Percentiles rank a stretch among this genome's conserved stretches.
Conservation (phyloP, 2,113 vertebrate genomes). For the Chionomys nivalis region DNA sequence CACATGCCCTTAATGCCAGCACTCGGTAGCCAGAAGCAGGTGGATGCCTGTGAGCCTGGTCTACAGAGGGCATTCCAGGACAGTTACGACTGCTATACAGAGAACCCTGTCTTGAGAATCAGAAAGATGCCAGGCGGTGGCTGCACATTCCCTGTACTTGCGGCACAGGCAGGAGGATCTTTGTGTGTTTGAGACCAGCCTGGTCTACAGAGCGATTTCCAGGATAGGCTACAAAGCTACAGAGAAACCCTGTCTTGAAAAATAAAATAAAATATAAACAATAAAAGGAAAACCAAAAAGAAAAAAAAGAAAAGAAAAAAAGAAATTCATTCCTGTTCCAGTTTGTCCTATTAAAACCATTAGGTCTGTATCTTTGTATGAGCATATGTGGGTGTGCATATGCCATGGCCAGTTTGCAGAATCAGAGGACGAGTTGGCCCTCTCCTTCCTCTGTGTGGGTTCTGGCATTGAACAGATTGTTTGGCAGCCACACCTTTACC, state of each 20-base stretch:
- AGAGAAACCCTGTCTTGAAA: background rate
- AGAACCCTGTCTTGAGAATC: background rate
- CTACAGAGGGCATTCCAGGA: background rate
- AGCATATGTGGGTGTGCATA: background rate
- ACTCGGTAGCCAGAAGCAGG: background rate
- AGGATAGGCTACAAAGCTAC: too few relatives aligned
- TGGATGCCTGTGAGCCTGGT: background rate
- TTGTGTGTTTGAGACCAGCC: too few relatives aligned
- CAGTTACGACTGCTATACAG: background rate
- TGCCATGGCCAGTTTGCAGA: background rate
- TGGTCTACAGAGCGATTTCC: too few relatives aligned
- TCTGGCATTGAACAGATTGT: background rate
- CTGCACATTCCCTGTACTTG: too few relatives aligned
- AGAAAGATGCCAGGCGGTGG: too few relatives aligned
- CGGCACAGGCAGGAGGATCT: too few relatives aligned
- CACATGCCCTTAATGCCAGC: background rate
- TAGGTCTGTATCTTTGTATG: background rate
- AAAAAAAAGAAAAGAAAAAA: background rate
- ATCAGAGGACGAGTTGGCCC: background rate
- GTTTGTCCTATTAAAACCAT: slow-evolving; percentile 3
- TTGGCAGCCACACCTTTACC: background rate
- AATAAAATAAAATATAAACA: too few relatives aligned
- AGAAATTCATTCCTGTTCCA: background rate
- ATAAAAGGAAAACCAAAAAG: background rate
- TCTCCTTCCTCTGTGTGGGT: background rate